Evolutionary conservation across 2,888 invertebrate genomes (phyloP).

Genomic region (Ypsolopha scabrella): DNA sequence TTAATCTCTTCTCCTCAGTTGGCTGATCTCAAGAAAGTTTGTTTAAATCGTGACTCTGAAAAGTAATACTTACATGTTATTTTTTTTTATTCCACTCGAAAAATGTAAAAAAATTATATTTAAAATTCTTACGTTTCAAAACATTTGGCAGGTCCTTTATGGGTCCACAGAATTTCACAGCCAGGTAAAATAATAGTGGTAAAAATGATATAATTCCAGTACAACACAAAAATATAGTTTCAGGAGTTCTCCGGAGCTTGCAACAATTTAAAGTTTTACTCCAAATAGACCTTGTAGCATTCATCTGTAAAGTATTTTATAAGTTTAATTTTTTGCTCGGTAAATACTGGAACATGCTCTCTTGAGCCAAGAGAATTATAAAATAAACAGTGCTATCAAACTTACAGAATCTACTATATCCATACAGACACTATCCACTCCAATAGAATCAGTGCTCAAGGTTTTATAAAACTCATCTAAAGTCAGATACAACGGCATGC

Average conservation of each 20-base stretch:
- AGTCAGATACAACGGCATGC: conserved; percentile 62
- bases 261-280: conserved; percentile 71
- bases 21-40: conserved; percentile 39
- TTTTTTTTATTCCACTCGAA: not conserved
- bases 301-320: conserved; percentile 66
- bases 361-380: no score
- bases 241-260: conserved; percentile 63
- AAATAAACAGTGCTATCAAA: conserved; percentile 9
- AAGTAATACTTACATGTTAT: conserved; percentile 14
- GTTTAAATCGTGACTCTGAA: conserved; percentile 61
- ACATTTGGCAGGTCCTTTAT: conserved; percentile 57
- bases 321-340: not conserved
- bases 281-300: conserved; percentile 73
- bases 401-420: conserved; percentile 76
- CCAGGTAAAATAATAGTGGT: conserved; percentile 70
- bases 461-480: conserved; percentile 71
- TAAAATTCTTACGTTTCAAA: conserved; percentile 41
- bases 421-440: conserved; percentile 73
- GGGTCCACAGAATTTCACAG: conserved; percentile 61
- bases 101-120: not conserved
- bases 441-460: conserved; percentile 66
- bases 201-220: conserved; percentile 59
- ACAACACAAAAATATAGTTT: conserved; percentile 67
- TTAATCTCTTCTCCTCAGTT: conserved; percentile 13
- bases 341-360: not conserved